Percentiles rank a stretch among this genome's conserved stretches.
Conservation (phyloP, 2,113 vertebrate genomes). For the Corythornis cristatus region DNA sequence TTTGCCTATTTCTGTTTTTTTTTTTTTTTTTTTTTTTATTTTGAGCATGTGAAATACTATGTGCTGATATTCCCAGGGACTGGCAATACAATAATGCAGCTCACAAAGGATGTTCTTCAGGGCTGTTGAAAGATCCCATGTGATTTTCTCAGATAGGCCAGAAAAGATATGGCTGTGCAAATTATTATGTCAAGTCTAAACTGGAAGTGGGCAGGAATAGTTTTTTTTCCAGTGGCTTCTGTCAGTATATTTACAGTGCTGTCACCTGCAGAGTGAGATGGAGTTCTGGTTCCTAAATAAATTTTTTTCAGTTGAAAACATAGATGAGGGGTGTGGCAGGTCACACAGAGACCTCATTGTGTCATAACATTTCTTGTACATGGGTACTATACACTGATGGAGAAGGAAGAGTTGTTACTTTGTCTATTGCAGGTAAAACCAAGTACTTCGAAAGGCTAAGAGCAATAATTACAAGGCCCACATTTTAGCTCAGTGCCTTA, state of each 20-base stretch:
- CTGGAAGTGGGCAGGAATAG: neutral
- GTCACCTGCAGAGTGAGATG: neutral
- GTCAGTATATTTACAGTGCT: neutral
- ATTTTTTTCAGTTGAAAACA: neutral
- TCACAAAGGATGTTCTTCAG: neutral
- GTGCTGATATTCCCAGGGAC: neutral
- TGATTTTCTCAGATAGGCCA: neutral
- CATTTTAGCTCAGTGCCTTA: neutral
- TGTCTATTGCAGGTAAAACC: neutral
- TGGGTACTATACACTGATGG: neutral
- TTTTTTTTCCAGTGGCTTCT: neutral
- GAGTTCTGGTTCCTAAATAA: neutral
- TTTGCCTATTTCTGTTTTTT: too few relatives aligned
- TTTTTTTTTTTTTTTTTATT: too few relatives aligned
- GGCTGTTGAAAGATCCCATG: neutral
- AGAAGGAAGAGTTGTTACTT: neutral
- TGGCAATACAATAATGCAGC: neutral
- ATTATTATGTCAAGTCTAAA: neutral
- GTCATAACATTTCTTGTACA: neutral
- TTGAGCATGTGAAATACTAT: neutral
- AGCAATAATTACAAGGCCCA: neutral
- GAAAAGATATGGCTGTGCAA: neutral
- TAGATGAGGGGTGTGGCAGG: neutral
- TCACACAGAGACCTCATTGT: conserved; percentile 7
- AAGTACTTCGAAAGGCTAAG: neutral